Evolutionary conservation across 2,888 invertebrate genomes (phyloP).

Genomic region (Andrena bicolor): DNA sequence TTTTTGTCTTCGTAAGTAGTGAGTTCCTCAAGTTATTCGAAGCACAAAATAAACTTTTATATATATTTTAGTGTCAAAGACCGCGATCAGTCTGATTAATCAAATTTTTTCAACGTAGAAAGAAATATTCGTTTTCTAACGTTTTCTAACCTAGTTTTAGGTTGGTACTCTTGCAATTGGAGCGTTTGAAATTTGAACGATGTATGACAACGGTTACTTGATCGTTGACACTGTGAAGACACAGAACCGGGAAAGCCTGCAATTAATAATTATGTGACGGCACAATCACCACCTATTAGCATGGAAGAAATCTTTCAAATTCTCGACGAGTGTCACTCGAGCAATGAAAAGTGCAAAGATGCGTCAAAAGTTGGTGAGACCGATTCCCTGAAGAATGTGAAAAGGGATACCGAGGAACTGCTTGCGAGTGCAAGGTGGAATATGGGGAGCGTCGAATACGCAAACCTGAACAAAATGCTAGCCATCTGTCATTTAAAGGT

Average conservation of each 20-base stretch:
- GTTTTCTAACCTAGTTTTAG: slow-evolving; percentile 10
- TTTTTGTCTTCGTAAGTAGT: no score
- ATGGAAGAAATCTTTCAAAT: slow-evolving; percentile 57
- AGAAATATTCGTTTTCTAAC: neutral
- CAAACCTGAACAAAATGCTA: slow-evolving; percentile 76
- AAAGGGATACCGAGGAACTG: slow-evolving; percentile 53
- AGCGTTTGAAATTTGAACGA: slow-evolving; percentile 47
- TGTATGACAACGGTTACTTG: neutral
- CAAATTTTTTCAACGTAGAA: neutral
- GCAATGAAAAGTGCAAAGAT: slow-evolving; percentile 7
- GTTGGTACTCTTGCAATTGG: slow-evolving; percentile 7
- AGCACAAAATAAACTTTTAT: no score
- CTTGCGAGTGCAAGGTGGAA: slow-evolving; percentile 46
- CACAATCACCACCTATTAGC: neutral
- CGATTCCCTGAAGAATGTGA: slow-evolving; percentile 46
- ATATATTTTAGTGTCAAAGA: no score
- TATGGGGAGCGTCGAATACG: slow-evolving; percentile 72
- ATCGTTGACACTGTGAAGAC: neutral
- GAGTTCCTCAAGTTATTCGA: no score
- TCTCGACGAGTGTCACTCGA: slow-evolving; percentile 29
- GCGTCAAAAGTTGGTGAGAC: neutral
- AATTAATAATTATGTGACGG: neutral
- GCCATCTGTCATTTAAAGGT: slow-evolving; percentile 75
- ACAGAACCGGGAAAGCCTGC: neutral
- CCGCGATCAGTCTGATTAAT: neutral